Conservation (phyloP, 2,113 vertebrate genomes). For the Peromyscus maniculatus region DNA sequence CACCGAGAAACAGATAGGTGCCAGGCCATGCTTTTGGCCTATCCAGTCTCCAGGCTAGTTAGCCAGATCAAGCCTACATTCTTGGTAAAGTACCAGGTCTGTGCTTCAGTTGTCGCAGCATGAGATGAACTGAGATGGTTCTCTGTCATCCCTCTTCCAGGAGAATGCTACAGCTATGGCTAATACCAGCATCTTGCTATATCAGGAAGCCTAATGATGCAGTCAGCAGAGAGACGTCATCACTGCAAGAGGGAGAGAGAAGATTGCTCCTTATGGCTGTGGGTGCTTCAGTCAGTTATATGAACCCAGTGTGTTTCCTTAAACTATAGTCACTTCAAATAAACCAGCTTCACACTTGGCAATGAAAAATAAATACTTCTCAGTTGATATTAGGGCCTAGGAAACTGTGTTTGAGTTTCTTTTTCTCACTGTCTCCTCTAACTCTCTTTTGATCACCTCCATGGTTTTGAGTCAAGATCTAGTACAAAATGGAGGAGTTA, state of each 20-base stretch:
- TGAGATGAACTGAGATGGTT: background rate
- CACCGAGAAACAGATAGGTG: background rate
- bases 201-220: background rate
- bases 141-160: background rate
- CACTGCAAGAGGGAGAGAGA: background rate
- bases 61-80: background rate
- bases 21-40: background rate
- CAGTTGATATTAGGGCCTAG: background rate
- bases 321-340: background rate
- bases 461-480: background rate
- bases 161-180: background rate
- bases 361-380: constrained; percentile 14
- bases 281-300: background rate
- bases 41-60: background rate
- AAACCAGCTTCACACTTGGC: background rate
- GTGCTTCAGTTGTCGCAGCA: background rate
- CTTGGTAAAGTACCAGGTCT: background rate
- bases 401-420: background rate
- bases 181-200: background rate
- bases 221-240: background rate
- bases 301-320: background rate
- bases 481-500: background rate
- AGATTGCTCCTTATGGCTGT: background rate
- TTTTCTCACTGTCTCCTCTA: background rate
- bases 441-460: background rate